These are phyloP conservation scores for Peromyscus eremicus DNA, from an alignment of 2,797 vertebrate species.

Conservation along the genomic window DNA sequence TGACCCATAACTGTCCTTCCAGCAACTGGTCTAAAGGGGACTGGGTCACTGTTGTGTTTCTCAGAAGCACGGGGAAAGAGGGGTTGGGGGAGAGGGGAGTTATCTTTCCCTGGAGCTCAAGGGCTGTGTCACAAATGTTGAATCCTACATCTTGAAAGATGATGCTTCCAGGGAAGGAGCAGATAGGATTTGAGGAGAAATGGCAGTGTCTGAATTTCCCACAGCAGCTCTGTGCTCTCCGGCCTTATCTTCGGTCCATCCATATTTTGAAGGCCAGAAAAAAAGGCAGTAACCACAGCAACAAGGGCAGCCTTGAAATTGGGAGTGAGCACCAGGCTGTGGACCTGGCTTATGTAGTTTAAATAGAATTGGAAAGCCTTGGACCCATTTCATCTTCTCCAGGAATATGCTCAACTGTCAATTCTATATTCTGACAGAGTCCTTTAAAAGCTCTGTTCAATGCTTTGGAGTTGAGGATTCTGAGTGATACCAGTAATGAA, in stretches of 20 bases:
- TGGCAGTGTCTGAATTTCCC: not conserved
- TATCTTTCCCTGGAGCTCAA: not conserved
- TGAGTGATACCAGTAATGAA: constrained; percentile 62
- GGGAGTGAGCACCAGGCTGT: not conserved
- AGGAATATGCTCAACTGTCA: constrained; percentile 37
- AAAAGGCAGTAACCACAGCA: not conserved
- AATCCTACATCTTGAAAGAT: not conserved
- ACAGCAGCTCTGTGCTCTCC: not conserved
- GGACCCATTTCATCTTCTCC: constrained; percentile 46
- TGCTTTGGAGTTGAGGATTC: constrained; percentile 61
- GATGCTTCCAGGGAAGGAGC: not conserved
- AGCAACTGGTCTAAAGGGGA: not conserved
- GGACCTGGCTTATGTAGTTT: not conserved
- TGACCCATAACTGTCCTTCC: not conserved
- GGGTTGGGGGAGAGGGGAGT: not conserved
- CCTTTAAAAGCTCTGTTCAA: constrained; percentile 55
- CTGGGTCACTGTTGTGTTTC: not conserved
- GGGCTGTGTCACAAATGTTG: not conserved
- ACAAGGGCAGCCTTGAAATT: not conserved
- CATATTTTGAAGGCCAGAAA: not conserved
- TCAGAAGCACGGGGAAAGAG: not conserved
- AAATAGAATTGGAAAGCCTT: constrained; percentile 55
- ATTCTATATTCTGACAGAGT: constrained; percentile 48
- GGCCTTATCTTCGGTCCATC: not conserved
- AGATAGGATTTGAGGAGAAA: not conserved